Percentiles rank a stretch among this genome's conserved stretches.
phyloP scores from a whole-genome alignment of 2,888 invertebrate genomes.

The Spodoptera picta region DNA sequence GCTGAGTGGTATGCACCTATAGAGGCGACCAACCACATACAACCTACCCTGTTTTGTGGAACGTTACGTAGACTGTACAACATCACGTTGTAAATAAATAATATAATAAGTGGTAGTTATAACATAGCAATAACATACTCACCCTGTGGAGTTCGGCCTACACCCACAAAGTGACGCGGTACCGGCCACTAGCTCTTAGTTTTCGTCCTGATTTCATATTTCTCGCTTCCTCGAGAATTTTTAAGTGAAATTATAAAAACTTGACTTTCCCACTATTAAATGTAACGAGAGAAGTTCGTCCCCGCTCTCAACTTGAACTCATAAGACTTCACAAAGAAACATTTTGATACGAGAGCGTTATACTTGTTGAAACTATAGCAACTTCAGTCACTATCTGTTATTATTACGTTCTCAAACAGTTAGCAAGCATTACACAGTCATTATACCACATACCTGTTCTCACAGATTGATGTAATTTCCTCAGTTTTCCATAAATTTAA shows the following conservation, averaged over 20 bases:
- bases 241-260: slow-evolving; percentile 60
- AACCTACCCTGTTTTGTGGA: too few species aligned
- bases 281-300: slow-evolving; percentile 54
- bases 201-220: slow-evolving; percentile 44
- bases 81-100: too few species aligned
- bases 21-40: too few species aligned
- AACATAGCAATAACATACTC: not conserved
- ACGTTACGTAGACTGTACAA: too few species aligned
- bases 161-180: not conserved
- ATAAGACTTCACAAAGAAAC: slow-evolving; percentile 12
- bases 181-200: slow-evolving; percentile 31
- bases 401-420: too few species aligned
- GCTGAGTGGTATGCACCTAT: too few species aligned
- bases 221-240: slow-evolving; percentile 48
- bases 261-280: slow-evolving; percentile 57
- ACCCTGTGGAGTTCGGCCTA: not conserved
- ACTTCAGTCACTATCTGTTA: too few species aligned
- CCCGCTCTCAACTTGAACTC: slow-evolving; percentile 22
- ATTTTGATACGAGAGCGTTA: not conserved
- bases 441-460: not conserved
- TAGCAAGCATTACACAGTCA: too few species aligned
- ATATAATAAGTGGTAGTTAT: too few species aligned
- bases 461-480: slow-evolving; percentile 2
- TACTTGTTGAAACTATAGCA: too few species aligned
- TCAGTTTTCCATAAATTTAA: slow-evolving; percentile 28